A percentile compares a stretch with the other conserved stretches of the same genome.
phyloP scores from a whole-genome alignment of 30 jellyfish, hydroid and myxozoan species.

The Rhopilema esculentum region DNA sequence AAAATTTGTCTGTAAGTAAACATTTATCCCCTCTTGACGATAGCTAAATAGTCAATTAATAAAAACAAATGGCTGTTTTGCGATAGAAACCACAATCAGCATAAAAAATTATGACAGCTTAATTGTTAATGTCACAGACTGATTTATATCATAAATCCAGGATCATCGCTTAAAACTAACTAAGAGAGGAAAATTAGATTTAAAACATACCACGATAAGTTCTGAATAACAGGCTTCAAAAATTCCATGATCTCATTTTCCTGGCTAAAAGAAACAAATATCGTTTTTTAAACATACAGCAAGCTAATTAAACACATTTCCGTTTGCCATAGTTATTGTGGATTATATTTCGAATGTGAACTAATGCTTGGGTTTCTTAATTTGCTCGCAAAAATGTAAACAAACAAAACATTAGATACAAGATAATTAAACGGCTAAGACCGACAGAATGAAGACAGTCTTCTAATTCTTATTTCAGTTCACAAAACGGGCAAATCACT shows the following conservation, averaged over 20 bases:
- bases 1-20: not conserved
- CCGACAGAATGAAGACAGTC: too few relatives aligned
- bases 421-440: too few relatives aligned
- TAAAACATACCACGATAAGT: not conserved
- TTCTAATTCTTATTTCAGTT: too few relatives aligned
- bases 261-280: not conserved
- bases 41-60: not conserved
- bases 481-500: too few relatives aligned
- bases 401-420: too few relatives aligned
- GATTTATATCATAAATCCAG: not conserved
- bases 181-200: not conserved
- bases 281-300: not conserved
- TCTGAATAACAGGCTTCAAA: not conserved
- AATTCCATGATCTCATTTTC: slow-evolving; percentile 4
- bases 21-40: not conserved
- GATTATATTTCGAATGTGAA: not conserved
- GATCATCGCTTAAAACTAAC: not conserved
- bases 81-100: not conserved
- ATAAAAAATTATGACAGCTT: not conserved
- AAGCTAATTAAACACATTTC: not conserved
- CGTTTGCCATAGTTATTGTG: not conserved
- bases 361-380: too few relatives aligned
- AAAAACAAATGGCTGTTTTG: not conserved
- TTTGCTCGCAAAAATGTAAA: too few relatives aligned
- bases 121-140: not conserved